phyloP scores from a whole-genome alignment of 2,113 vertebrate genomes.

The Poeciliopsis occidentalis region DNA sequence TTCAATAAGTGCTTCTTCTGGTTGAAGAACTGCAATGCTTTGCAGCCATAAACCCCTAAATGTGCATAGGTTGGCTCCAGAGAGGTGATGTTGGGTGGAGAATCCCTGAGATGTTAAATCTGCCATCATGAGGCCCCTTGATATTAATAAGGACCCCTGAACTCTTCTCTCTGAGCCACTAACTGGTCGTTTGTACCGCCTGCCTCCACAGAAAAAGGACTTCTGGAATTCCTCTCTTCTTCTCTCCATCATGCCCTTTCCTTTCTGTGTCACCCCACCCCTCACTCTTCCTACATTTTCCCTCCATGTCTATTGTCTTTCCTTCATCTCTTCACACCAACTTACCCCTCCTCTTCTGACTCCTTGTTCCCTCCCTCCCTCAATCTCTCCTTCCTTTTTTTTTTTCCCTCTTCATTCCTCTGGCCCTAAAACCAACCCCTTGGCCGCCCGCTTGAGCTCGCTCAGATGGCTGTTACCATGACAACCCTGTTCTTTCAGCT shows the following conservation, averaged over 20 bases:
- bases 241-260: constrained; percentile 49
- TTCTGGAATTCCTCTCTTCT: constrained; percentile 40
- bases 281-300: constrained; percentile 48
- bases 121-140: constrained; percentile 63
- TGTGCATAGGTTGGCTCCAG: constrained; percentile 13
- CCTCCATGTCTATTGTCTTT: constrained; percentile 58
- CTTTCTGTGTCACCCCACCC: constrained; percentile 34
- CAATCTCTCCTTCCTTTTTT: constrained; percentile 7
- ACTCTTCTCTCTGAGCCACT: constrained; percentile 65
- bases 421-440: constrained; percentile 86
- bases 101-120: constrained; percentile 62
- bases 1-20: constrained; percentile 21
- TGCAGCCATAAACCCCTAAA: background rate
- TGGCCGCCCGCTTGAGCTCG: constrained; percentile 80
- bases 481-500: constrained; percentile 99
- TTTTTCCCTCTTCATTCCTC: constrained; percentile 69
- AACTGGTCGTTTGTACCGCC: constrained; percentile 66
- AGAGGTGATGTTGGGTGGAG: constrained; percentile 32
- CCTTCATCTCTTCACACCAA: constrained; percentile 50
- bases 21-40: constrained; percentile 20
- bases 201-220: constrained; percentile 52
- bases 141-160: constrained; percentile 67
- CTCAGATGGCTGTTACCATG: constrained; percentile 97
- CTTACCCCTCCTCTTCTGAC: constrained; percentile 25
- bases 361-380: constrained; percentile 38